Percentiles rank a stretch among this genome's conserved stretches.
phyloP scores from a whole-genome alignment of 2,113 vertebrate genomes.

The Leptodactylus fuscus region DNA sequence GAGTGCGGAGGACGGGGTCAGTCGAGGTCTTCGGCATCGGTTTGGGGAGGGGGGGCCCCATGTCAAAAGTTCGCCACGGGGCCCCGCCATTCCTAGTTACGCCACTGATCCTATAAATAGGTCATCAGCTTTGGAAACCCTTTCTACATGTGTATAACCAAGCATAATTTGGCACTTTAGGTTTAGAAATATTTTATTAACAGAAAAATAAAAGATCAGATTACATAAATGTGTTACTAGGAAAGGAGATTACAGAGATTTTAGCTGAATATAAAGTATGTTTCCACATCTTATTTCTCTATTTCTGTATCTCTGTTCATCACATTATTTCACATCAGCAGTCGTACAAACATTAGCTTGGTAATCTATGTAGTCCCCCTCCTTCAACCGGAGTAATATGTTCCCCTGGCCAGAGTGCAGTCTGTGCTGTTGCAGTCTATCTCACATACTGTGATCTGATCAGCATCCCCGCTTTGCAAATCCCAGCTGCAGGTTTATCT shows the following conservation, averaged over 20 bases:
- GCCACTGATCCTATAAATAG: too few relatives aligned
- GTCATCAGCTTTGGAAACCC: too few relatives aligned
- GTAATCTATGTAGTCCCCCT: constrained; percentile 18
- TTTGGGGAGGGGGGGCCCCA: too few relatives aligned
- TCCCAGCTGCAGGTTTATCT: constrained; percentile 53
- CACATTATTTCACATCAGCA: background rate
- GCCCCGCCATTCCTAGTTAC: too few relatives aligned
- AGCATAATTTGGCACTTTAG: background rate
- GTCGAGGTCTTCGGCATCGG: too few relatives aligned
- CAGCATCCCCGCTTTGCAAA: constrained; percentile 30
- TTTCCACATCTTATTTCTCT: background rate
- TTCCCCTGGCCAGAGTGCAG: constrained; percentile 6
- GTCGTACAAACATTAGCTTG: constrained; percentile 3
- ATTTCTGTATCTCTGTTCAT: background rate
- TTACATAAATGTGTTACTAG: background rate
- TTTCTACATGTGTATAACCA: background rate
- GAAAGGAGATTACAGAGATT: background rate
- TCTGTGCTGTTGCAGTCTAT: constrained; percentile 46
- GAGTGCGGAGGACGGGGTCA: too few relatives aligned
- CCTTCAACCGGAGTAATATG: background rate
- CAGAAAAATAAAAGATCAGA: background rate
- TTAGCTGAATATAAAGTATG: background rate
- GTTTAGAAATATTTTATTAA: background rate
- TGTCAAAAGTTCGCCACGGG: too few relatives aligned
- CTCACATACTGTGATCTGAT: constrained; percentile 50